Evolutionary conservation across 2,113 vertebrate genomes (phyloP).

Genomic region (Brachyhypopomus gauderio): DNA sequence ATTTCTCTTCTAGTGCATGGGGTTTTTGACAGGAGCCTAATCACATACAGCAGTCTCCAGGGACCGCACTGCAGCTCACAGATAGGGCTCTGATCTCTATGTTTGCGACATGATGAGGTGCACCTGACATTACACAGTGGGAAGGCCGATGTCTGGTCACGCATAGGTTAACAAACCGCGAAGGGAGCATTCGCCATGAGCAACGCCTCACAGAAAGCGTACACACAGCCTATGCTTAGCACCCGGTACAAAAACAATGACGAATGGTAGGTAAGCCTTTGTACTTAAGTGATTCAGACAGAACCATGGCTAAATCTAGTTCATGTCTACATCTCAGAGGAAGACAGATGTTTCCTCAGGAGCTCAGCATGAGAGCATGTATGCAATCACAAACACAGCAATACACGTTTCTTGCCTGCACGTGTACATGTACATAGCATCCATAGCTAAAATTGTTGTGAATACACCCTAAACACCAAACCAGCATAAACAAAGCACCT

Average conservation of each 20-base stretch:
- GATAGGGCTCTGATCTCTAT: slow-evolving; percentile 37
- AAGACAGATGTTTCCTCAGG: slow-evolving; percentile 53
- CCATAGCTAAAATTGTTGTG: too few species aligned
- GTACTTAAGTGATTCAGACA: neutral
- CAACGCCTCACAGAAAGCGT: neutral
- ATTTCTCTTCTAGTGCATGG: slow-evolving; percentile 83
- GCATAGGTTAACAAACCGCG: neutral
- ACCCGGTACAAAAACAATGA: neutral
- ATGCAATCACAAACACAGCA: neutral
- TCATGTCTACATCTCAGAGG: slow-evolving; percentile 21
- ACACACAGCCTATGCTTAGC: neutral
- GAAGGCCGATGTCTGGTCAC: neutral
- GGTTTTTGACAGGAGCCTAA: slow-evolving; percentile 84
- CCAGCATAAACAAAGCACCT: too few species aligned
- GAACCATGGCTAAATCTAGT: neutral
- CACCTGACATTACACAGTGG: slow-evolving; percentile 5
- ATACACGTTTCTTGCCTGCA: neutral
- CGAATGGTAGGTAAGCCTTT: neutral
- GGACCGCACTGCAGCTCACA: slow-evolving; percentile 34
- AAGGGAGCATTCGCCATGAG: neutral
- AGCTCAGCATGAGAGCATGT: slow-evolving; percentile 9
- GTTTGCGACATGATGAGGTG: slow-evolving; percentile 22
- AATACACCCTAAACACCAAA: too few species aligned
- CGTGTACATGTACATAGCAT: neutral
- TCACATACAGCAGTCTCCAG: slow-evolving; percentile 42